phyloP scores from a whole-genome alignment of 2,797 vertebrate species.

The Harpagifer antarcticus region DNA sequence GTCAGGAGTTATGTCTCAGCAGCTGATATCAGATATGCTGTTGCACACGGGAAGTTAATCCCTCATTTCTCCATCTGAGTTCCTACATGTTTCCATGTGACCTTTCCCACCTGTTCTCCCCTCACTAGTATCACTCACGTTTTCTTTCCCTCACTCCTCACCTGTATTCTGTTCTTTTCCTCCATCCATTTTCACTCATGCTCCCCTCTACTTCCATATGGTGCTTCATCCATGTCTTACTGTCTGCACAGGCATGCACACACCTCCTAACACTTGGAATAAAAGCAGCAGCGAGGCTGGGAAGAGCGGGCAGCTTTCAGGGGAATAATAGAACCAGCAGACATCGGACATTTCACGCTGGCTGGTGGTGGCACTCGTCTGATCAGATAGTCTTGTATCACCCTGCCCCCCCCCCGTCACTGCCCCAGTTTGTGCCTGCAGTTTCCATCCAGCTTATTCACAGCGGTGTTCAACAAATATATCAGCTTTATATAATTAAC shows the following conservation, averaged over 20 bases:
- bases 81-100: conserved; percentile 29
- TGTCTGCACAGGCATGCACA: background rate
- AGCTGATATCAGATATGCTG: conserved; percentile 60
- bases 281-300: conserved; percentile 15
- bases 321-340: conserved; percentile 35
- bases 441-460: conserved; percentile 7
- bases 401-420: conserved; percentile 33
- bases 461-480: background rate
- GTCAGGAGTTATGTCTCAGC: conserved; percentile 51
- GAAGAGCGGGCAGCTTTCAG: conserved; percentile 23
- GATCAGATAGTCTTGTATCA: conserved; percentile 54
- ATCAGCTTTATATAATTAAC: conserved; percentile 23
- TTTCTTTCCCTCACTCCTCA: background rate
- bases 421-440: conserved; percentile 30
- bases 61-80: conserved; percentile 19
- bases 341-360: conserved; percentile 28
- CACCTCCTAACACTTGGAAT: background rate
- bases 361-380: conserved; percentile 23
- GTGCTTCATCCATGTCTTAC: background rate
- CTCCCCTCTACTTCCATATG: background rate
- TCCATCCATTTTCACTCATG: conserved; percentile 13
- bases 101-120: background rate
- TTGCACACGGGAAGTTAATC: conserved; percentile 24
- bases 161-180: background rate
- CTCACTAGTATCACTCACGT: background rate